Conservation (phyloP, 1,140 invertebrate species). For the Aphelenchoides avenae region DNA sequence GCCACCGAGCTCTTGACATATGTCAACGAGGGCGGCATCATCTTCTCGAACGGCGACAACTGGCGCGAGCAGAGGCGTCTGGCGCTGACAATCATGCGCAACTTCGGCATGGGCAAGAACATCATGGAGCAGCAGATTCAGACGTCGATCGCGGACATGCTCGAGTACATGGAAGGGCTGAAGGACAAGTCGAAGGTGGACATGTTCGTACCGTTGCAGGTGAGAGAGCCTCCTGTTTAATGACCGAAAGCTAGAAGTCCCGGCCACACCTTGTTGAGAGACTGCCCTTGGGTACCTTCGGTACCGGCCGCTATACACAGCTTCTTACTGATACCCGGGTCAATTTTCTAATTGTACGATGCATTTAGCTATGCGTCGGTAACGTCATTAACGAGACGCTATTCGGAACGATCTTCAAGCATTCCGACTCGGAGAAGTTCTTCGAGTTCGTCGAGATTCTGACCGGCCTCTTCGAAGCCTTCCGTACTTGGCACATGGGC, state of each 20-base stretch:
- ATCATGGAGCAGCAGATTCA: slow-evolving; percentile 11
- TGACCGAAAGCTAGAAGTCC: too few species aligned
- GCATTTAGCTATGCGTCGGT: neutral
- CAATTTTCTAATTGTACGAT: neutral
- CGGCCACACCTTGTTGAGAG: too few species aligned
- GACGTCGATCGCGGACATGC: neutral
- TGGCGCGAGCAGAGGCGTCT: slow-evolving; percentile 8
- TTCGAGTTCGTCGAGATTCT: slow-evolving; percentile 2
- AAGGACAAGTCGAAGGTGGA: slow-evolving; percentile 5
- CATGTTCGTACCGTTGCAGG: slow-evolving; percentile 1
- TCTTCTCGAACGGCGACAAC: neutral
- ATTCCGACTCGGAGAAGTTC: slow-evolving; percentile 3
- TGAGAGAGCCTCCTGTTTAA: too few species aligned
- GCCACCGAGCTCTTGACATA: neutral
- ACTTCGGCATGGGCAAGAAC: slow-evolving; percentile 7
- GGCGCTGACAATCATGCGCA: slow-evolving; percentile 3
- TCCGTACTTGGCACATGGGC: too few species aligned
- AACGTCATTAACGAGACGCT: slow-evolving; percentile 9
- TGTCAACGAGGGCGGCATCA: neutral
- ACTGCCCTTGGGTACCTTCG: too few species aligned
- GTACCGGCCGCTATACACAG: too few species aligned
- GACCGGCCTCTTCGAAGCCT: neutral
- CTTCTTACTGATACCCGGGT: too few species aligned
- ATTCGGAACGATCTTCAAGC: slow-evolving; percentile 1
- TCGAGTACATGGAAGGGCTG: neutral